Evolutionary conservation across 2,113 vertebrate species (phyloP), one percentile per base, ranked within the genome.

Genomic region (Scomber scombrus): DNA sequence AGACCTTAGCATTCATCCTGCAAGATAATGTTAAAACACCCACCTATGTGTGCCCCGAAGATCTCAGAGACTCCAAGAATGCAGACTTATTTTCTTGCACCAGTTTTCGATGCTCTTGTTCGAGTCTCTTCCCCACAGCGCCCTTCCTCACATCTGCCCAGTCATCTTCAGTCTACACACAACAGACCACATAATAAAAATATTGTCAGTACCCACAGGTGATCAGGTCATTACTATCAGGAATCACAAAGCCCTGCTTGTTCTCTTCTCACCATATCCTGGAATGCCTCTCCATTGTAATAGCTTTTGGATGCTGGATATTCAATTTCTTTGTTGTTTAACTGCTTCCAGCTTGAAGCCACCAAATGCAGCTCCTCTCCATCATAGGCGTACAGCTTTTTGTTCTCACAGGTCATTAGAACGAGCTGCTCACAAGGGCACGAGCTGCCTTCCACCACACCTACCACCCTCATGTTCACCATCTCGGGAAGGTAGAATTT

Each of bases 351-450:
- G 23, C 15, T 74, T 3, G 54, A 46, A 21, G 75, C 77, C 31
- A 89, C 84, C 21, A 65, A 11, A 52, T 89, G 87, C 60, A 92
- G 80, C 23, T 63, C 50, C 12, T 91, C 79, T 52, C 64, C 89
- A 58, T 85, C 81, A 11, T 80, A 88, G 13, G 14, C 86, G 3
- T 81, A 92, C 8, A 92, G 0, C 7, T 60, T 49, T 18, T 11
- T 0, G 10, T 91, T 65, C 60, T 82, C 83, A 26, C 81, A 81
- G 29, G 70, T 80, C 85, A 92, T 86, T 66, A 92, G 51, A 23
- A 92, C 31, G 4, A 92, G 85, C 55, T 86, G 68, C 2, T 60
- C 85, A 51, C 50, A 58, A 0, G 26, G 61, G 7, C 18, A 83
- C 0, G 54, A 21, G 0, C 50, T 69, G 13, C 78, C 63, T 61